These are phyloP conservation scores for Parascotia fuliginaria DNA, from an alignment of 2,888 invertebrate genomes.

Conservation along the genomic window DNA sequence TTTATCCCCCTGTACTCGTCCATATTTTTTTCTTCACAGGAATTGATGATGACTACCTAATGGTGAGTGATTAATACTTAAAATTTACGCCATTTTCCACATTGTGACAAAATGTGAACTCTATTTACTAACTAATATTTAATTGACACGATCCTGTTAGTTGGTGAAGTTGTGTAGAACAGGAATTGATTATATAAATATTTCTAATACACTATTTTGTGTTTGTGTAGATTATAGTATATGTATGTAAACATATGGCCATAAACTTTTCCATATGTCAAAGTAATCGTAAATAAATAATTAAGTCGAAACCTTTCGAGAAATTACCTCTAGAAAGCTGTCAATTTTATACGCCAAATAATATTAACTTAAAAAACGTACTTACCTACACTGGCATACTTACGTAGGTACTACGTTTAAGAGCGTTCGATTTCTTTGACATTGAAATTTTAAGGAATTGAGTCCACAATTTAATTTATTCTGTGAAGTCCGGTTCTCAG, in stretches of 20 bases:
- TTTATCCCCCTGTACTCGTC: slow-evolving; percentile 65
- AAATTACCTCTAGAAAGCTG: slow-evolving; percentile 10
- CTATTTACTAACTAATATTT: slow-evolving; percentile 19
- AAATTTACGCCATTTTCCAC: slow-evolving; percentile 68
- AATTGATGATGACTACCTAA: slow-evolving; percentile 76
- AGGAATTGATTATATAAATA: slow-evolving; percentile 39
- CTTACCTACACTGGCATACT: not conserved
- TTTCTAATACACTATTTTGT: slow-evolving; percentile 3
- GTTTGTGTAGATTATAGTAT: slow-evolving; percentile 10
- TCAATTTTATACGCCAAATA: slow-evolving; percentile 23
- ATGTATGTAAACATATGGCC: slow-evolving; percentile 8
- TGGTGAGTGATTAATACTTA: slow-evolving; percentile 64
- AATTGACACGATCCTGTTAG: slow-evolving; percentile 17
- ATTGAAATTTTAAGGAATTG: not conserved
- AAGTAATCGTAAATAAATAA: slow-evolving; percentile 6
- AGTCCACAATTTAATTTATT: not conserved
- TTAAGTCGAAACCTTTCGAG: slow-evolving; percentile 8
- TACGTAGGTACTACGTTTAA: not conserved
- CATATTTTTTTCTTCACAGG: slow-evolving; percentile 80
- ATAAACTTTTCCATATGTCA: slow-evolving; percentile 6
- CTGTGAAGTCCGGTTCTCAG: not conserved
- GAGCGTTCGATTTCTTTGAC: not conserved
- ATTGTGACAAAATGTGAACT: slow-evolving; percentile 83
- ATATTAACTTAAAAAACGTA: slow-evolving; percentile 3
- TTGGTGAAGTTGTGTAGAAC: slow-evolving; percentile 20